phyloP scores from a whole-genome alignment of 2,888 invertebrate species.

The Drosophila melanosoma region DNA sequence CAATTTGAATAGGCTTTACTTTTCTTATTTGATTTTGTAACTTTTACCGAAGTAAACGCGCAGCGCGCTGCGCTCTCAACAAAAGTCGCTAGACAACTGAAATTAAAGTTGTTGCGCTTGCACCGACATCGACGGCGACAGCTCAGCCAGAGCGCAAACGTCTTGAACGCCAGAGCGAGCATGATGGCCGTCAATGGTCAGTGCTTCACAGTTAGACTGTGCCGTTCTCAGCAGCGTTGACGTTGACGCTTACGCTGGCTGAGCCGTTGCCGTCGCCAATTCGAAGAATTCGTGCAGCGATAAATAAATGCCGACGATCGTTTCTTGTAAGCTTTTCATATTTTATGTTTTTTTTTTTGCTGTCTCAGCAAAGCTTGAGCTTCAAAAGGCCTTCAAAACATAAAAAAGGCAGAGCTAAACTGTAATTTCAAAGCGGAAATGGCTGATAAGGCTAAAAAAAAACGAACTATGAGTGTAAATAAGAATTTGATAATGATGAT shows the following conservation, averaged over 20 bases:
- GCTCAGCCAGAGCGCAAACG: slow-evolving; percentile 33
- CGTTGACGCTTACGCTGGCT: slow-evolving; percentile 15
- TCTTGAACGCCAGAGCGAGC: slow-evolving; percentile 39
- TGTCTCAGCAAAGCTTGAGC: slow-evolving; percentile 39
- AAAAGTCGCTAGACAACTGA: slow-evolving; percentile 71
- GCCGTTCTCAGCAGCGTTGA: slow-evolving; percentile 33
- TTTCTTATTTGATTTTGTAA: slow-evolving; percentile 51
- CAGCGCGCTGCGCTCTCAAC: slow-evolving; percentile 46
- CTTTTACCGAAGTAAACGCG: slow-evolving; percentile 34
- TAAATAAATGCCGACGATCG: slow-evolving; percentile 42
- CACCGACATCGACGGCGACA: slow-evolving; percentile 18
- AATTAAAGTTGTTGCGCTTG: slow-evolving; percentile 62
- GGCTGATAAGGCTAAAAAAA: slow-evolving; percentile 33
- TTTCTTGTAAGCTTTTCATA: slow-evolving; percentile 21
- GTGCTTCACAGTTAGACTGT: slow-evolving; percentile 66
- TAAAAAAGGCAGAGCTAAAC: not conserved
- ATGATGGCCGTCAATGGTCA: slow-evolving; percentile 56
- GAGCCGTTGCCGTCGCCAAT: slow-evolving; percentile 24
- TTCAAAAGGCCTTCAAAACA: slow-evolving; percentile 31
- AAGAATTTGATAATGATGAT: not conserved
- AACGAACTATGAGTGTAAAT: slow-evolving; percentile 1
- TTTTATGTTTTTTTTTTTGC: slow-evolving; percentile 6
- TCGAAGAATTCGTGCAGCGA: slow-evolving; percentile 28
- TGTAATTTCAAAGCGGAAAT: slow-evolving; percentile 38
- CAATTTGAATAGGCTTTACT: slow-evolving; percentile 28